These are phyloP conservation scores for Lycia hirtaria DNA, from an alignment of 2,888 invertebrate genomes.

Conservation along the genomic window DNA sequence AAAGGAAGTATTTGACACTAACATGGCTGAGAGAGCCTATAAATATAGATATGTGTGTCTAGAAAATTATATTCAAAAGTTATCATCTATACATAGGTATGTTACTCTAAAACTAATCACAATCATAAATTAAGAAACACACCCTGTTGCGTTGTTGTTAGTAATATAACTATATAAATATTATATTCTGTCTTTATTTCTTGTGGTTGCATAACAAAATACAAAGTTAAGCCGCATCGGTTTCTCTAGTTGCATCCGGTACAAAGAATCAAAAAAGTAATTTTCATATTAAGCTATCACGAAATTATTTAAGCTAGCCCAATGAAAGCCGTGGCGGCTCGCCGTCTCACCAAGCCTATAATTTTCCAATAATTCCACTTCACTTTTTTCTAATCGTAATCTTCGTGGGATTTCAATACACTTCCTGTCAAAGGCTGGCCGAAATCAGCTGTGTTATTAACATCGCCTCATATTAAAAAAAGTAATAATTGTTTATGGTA, in stretches of 20 bases:
- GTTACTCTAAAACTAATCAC: too few species aligned
- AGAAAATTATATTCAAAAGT: too few species aligned
- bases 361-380: constrained; percentile 80
- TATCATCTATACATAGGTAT: too few species aligned
- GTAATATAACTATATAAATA: background rate
- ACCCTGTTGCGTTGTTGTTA: background rate
- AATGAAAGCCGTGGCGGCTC: constrained; percentile 53
- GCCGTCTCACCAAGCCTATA: constrained; percentile 65
- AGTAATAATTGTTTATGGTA: constrained; percentile 73
- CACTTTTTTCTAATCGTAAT: constrained; percentile 75
- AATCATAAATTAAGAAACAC: too few species aligned
- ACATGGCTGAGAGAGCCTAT: constrained; percentile 1
- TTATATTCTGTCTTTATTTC: too few species aligned
- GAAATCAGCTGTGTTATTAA: constrained; percentile 67
- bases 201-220: background rate
- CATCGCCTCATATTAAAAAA: constrained; percentile 48
- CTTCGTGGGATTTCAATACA: constrained; percentile 79
- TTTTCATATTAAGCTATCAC: constrained; percentile 45
- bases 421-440: constrained; percentile 72
- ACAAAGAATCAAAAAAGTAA: constrained; percentile 15
- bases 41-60: background rate
- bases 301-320: constrained; percentile 61
- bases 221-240: background rate
- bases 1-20: constrained; percentile 16
- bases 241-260: constrained; percentile 1